Conservation (phyloP, 2,888 invertebrate genomes). For the Antheraea yamamai region DNA sequence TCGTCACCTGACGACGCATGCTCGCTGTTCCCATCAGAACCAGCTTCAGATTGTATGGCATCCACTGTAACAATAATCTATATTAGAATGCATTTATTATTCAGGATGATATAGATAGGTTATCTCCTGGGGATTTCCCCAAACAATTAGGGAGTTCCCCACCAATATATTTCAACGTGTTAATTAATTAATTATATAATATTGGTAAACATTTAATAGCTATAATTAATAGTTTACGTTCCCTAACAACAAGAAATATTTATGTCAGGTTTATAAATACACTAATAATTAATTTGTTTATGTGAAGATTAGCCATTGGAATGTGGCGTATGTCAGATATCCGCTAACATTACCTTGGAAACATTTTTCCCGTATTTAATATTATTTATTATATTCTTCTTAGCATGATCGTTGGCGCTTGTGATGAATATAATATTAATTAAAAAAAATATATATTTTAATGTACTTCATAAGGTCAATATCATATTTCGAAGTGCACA, state of each 20-base stretch:
- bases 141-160: too few relatives aligned
- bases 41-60: slow-evolving; percentile 82
- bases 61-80: slow-evolving; percentile 60
- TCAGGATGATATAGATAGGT: not conserved
- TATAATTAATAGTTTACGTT: not conserved
- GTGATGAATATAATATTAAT: not conserved
- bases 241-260: not conserved
- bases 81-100: not conserved
- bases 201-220: not conserved
- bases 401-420: not conserved
- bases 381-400: not conserved
- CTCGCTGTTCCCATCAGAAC: slow-evolving; percentile 94
- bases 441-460: not conserved
- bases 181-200: not conserved
- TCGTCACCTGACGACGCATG: slow-evolving; percentile 95
- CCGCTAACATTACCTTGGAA: not conserved
- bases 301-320: not conserved
- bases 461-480: slow-evolving; percentile 1
- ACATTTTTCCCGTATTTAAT: not conserved
- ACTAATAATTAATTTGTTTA: too few relatives aligned
- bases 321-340: not conserved
- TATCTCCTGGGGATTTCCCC: not conserved
- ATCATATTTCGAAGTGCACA: slow-evolving; percentile 14
- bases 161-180: too few relatives aligned
- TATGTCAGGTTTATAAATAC: not conserved